Percentiles rank a stretch among this genome's conserved stretches.
Conservation (phyloP, 2,888 invertebrate genomes). For the Rhimphoctona megacephalus region DNA sequence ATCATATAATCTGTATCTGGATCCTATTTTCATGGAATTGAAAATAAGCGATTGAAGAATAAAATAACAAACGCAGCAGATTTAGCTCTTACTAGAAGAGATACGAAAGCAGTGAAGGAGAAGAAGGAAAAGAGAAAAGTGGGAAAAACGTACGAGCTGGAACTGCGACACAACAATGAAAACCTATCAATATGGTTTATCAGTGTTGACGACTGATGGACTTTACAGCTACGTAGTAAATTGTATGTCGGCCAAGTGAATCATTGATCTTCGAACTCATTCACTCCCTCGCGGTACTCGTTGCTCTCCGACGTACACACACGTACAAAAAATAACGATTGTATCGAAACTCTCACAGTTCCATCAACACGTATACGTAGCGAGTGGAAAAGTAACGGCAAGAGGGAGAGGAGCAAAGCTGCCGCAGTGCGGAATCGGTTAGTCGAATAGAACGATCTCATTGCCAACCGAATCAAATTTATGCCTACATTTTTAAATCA, state of each 20-base stretch:
- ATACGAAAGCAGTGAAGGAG: conserved; percentile 11
- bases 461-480: background rate
- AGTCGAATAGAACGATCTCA: conserved; percentile 48
- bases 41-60: background rate
- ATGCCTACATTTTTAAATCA: background rate
- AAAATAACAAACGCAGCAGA: background rate
- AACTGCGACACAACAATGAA: conserved; percentile 65
- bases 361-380: conserved; percentile 36
- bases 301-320: conserved; percentile 15
- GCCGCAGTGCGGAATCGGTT: conserved; percentile 66
- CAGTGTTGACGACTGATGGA: conserved; percentile 65
- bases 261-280: conserved; percentile 70
- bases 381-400: conserved; percentile 26
- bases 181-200: conserved; percentile 70
- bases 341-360: conserved; percentile 46
- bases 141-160: conserved; percentile 43
- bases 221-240: conserved; percentile 68
- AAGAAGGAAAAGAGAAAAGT: conserved; percentile 48
- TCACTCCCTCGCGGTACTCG: conserved; percentile 62
- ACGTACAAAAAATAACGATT: conserved; percentile 8
- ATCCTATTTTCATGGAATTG: background rate
- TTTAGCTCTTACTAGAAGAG: conserved; percentile 19
- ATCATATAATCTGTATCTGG: too few species aligned
- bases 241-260: conserved; percentile 68
- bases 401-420: conserved; percentile 29